A percentile compares a stretch with the other conserved stretches of the same genome.
Evolutionary conservation across 1,140 invertebrate species (phyloP).

Genomic region (Amphibalanus amphitrite): DNA sequence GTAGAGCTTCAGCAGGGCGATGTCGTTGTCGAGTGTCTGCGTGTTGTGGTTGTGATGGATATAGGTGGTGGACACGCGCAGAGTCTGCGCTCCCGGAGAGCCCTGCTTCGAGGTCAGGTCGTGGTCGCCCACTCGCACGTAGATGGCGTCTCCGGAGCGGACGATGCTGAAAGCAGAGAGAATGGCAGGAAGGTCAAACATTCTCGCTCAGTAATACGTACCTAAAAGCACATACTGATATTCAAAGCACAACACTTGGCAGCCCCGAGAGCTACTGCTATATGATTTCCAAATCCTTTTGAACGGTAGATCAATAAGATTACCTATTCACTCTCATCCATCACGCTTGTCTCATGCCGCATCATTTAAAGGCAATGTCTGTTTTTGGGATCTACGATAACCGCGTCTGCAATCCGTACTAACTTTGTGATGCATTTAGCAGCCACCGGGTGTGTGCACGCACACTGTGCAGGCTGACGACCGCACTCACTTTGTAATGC

Average conservation of each 20-base stretch:
- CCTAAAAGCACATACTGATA: too few relatives aligned
- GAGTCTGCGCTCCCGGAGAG: conserved; percentile 47
- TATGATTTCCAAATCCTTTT: too few relatives aligned
- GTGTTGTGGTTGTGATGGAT: conserved; percentile 94
- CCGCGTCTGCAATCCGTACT: too few relatives aligned
- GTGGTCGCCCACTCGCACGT: conserved; percentile 80
- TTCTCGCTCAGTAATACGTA: too few relatives aligned
- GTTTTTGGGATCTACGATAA: too few relatives aligned
- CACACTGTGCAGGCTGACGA: conserved; percentile 76
- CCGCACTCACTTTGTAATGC: conserved; percentile 69
- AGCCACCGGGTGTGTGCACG: conserved; percentile 62
- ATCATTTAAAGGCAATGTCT: too few relatives aligned
- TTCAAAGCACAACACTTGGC: too few relatives aligned
- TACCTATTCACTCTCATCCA: too few relatives aligned
- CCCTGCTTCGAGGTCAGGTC: conserved; percentile 48
- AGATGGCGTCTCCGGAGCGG: conserved; percentile 71
- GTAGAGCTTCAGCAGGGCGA: conserved; percentile 78
- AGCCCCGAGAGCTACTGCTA: too few relatives aligned
- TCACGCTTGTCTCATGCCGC: too few relatives aligned
- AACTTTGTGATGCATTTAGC: conserved; percentile 92
- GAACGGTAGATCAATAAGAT: too few relatives aligned
- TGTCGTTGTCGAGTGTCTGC: conserved; percentile 88
- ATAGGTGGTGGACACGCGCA: conserved; percentile 75
- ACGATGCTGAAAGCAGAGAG: conserved; percentile 46
- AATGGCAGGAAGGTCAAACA: too few relatives aligned